These are phyloP conservation scores for Athene cunicularia DNA, from an alignment of 2,113 vertebrate species.

Conservation along the genomic window DNA sequence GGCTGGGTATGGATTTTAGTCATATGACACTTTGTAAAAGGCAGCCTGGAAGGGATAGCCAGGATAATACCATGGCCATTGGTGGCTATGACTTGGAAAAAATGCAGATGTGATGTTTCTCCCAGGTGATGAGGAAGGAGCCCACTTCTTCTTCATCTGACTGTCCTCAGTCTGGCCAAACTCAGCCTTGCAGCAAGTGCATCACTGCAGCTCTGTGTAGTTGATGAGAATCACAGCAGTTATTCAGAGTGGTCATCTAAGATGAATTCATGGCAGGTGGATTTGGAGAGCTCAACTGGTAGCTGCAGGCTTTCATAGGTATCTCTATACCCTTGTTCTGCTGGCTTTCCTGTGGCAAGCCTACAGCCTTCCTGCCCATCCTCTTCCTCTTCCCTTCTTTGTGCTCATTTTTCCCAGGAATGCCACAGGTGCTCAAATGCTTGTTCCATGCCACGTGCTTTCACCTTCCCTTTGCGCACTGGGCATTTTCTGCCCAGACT, in stretches of 20 bases:
- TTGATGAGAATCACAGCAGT: neutral
- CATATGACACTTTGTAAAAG: neutral
- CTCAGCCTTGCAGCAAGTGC: neutral
- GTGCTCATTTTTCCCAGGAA: neutral
- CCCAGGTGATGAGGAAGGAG: neutral
- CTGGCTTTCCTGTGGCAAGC: neutral
- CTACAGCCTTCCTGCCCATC: neutral
- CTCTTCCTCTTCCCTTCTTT: neutral
- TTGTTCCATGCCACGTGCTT: neutral
- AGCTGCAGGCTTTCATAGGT: neutral
- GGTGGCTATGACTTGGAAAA: neutral
- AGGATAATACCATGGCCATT: fast-evolving
- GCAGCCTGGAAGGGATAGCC: neutral
- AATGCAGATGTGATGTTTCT: neutral
- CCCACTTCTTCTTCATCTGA: fast-evolving
- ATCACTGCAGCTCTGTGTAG: neutral
- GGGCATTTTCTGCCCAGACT: neutral
- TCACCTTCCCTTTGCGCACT: neutral
- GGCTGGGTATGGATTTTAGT: neutral
- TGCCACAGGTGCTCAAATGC: neutral
- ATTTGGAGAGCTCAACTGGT: neutral
- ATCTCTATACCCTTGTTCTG: neutral
- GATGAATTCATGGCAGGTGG: neutral
- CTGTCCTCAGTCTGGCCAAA: neutral
- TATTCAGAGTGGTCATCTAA: neutral